Evolutionary conservation across 1,140 invertebrate species (phyloP).

Genomic region (Yoshiicerus persimilis): DNA sequence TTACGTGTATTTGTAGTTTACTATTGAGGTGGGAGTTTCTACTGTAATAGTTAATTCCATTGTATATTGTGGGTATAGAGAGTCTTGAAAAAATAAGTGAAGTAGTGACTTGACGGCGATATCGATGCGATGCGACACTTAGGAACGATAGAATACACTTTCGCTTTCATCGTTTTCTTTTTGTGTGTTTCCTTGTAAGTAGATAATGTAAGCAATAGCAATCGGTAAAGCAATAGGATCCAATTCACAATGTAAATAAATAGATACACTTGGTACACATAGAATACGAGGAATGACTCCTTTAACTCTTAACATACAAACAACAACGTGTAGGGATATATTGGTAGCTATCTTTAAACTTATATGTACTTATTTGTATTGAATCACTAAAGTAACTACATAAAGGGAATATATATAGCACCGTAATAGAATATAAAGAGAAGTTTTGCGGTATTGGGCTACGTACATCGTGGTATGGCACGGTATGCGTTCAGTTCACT

Average conservation of each 20-base stretch:
- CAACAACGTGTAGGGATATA: neutral
- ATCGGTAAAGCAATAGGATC: slow-evolving; percentile 8
- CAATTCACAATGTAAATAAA: slow-evolving; percentile 21
- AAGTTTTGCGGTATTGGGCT: neutral
- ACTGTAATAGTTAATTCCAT: neutral
- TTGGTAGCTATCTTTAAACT: neutral
- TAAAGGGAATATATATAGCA: neutral
- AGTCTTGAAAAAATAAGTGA: neutral
- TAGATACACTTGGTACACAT: neutral
- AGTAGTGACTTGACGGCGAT: neutral
- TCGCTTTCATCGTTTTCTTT: slow-evolving; percentile 8
- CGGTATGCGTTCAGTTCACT: too few relatives aligned
- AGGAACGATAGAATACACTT: slow-evolving; percentile 2
- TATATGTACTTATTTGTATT: neutral
- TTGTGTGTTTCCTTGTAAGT: neutral
- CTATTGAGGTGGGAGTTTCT: neutral
- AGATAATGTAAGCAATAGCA: slow-evolving; percentile 22
- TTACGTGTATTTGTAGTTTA: neutral
- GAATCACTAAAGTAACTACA: neutral
- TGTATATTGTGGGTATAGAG: neutral
- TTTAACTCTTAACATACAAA: too few relatives aligned
- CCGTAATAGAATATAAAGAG: neutral
- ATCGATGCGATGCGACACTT: neutral
- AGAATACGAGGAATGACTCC: neutral
- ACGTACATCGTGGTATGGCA: neutral